Evolutionary conservation across 2,113 vertebrate genomes (phyloP).

Genomic region (Erpornis zantholeuca): DNA sequence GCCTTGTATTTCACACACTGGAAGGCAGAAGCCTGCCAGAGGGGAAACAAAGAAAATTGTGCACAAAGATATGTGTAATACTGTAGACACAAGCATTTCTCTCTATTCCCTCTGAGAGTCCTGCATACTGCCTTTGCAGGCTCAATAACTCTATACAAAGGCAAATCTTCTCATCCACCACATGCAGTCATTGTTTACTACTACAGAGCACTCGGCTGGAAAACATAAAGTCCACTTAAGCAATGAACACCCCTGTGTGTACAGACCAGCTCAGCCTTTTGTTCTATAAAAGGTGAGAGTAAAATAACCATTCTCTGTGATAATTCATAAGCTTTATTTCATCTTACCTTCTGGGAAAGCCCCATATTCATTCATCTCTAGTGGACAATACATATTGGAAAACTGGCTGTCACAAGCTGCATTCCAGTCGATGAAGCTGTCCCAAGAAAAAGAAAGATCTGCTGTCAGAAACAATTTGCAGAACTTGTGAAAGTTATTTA

Average conservation of each 20-base stretch:
- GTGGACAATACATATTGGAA: constrained; percentile 73
- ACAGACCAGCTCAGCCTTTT: background rate
- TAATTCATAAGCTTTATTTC: background rate
- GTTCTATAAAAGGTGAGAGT: background rate
- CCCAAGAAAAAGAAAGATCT: background rate
- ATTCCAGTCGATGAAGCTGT: constrained; percentile 78
- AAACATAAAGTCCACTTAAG: background rate
- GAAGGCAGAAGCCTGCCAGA: constrained; percentile 37
- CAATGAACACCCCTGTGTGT: background rate
- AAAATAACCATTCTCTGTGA: background rate
- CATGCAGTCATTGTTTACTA: background rate
- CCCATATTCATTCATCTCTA: constrained; percentile 75
- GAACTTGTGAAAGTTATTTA: background rate
- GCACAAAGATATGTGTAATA: constrained; percentile 11
- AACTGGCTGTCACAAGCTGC: constrained; percentile 76
- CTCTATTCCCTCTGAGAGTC: background rate
- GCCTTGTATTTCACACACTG: constrained; percentile 27
- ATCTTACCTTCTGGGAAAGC: constrained; percentile 77
- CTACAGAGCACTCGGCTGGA: background rate
- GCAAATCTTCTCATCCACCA: background rate
- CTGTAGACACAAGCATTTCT: background rate
- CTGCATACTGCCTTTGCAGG: background rate
- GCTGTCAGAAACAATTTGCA: background rate
- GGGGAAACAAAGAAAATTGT: constrained; percentile 51
- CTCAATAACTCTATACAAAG: background rate